These are phyloP conservation scores for Suncus etruscus DNA, from an alignment of 2,113 vertebrate genomes.

Conservation along the genomic window DNA sequence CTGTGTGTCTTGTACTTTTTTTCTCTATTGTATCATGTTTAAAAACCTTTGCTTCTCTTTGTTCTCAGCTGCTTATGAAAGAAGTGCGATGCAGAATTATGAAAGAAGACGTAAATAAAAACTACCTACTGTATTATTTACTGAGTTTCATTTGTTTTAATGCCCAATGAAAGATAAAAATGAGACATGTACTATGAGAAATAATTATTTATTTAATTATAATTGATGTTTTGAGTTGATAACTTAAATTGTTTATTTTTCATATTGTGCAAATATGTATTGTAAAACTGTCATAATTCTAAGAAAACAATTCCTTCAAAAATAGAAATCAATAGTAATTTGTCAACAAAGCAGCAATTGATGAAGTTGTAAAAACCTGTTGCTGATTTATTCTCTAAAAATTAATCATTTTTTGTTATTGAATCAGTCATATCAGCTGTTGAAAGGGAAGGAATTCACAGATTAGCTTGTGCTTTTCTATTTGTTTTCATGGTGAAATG, in stretches of 20 bases:
- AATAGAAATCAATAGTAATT: conserved; percentile 68
- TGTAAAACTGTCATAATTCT: conserved; percentile 79
- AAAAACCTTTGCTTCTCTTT: conserved; percentile 42
- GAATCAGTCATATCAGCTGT: conserved; percentile 61
- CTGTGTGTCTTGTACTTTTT: neutral
- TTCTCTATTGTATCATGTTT: neutral
- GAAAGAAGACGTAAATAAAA: conserved; percentile 92
- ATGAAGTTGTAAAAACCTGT: conserved; percentile 67
- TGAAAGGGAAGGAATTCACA: conserved; percentile 82
- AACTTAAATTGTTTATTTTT: conserved; percentile 89
- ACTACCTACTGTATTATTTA: conserved; percentile 64
- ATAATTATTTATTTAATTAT: conserved; percentile 88
- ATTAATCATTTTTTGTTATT: conserved; percentile 35
- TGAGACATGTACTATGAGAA: conserved; percentile 82
- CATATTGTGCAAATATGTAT: conserved; percentile 86
- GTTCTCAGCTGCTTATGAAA: conserved; percentile 91
- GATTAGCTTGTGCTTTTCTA: conserved; percentile 84
- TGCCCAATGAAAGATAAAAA: conserved; percentile 84
- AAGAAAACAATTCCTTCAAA: conserved; percentile 55
- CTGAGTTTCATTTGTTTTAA: conserved; percentile 80
- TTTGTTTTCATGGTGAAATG: conserved; percentile 81
- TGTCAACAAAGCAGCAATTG: conserved; percentile 83
- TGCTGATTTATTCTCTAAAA: conserved; percentile 51
- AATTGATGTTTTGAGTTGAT: conserved; percentile 84
- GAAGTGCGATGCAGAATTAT: conserved; percentile 91